Evolutionary conservation across 2,888 invertebrate species (phyloP), one percentile per base, ranked within the genome.

Genomic region (Lepidochitona cinerea): DNA sequence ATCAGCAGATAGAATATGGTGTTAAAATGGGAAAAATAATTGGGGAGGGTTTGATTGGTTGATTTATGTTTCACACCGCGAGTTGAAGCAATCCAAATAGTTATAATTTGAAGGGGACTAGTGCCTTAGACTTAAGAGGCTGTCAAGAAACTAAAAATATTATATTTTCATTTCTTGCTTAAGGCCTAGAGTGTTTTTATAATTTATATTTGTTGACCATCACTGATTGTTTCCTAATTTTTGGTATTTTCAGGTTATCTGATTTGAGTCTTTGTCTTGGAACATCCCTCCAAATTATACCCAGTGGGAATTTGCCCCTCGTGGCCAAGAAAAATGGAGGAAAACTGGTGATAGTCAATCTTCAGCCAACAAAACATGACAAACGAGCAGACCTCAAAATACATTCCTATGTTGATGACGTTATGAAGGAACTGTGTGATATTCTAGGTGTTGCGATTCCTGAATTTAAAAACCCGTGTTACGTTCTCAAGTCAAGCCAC

Each of bases 281-380:
- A 37, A 98, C 98, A n/a, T 98, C 98, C 5, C 92, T 99, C 70
- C 99, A 99, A 93, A 99, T 99, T 83, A 93, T 97, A 80, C 99
- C 99, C 53, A 97, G 98, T 91, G 99, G 98, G 18, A 96, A 96
- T 91, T 92, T 99, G 81, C 99, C 99, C 3, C 90, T 97, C 41
- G 64, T 94, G 94, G 87, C 95, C 95, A 77, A 87, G 75, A 94
- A 95, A 83, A 96, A 95, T 89, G 95, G 95, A 89, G 95, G 94
- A 18, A 95, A 95, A 89, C 91, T 99, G 70, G 96, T 96, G 26
- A 96, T 99, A 84, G 95, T 98, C 79, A 99, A 99, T 92, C 92
- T 99, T 71, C 99, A 99, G 90, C 95, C 96, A n/a, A 99, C 99
- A 2, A 98, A 98, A 93, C 96, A 97, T 92, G 97, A 98, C 88